Conservation (phyloP, 2,113 vertebrate genomes). For the Noctilio leporinus region DNA sequence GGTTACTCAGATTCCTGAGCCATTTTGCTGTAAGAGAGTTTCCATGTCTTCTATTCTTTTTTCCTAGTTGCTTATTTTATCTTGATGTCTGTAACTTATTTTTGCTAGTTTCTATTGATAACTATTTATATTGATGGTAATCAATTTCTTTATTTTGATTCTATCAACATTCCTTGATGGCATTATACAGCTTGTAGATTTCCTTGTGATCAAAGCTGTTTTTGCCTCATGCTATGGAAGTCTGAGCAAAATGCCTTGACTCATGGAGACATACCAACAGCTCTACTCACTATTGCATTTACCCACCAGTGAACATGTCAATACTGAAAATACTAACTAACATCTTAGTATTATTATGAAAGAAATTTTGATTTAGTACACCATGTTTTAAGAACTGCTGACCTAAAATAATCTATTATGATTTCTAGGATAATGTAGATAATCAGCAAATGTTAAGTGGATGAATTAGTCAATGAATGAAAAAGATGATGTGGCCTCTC, state of each 20-base stretch:
- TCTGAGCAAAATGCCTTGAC: conserved; percentile 77
- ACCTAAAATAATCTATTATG: neutral
- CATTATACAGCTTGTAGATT: conserved; percentile 83
- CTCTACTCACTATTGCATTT: neutral
- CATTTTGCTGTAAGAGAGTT: conserved; percentile 82
- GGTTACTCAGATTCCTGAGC: conserved; percentile 3
- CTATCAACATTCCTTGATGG: conserved; percentile 84
- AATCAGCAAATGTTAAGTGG: neutral
- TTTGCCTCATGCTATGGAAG: conserved; percentile 74
- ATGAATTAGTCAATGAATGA: neutral
- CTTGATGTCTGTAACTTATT: conserved; percentile 81
- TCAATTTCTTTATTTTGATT: conserved; percentile 86
- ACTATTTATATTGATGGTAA: conserved; percentile 87
- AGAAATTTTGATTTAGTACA: neutral
- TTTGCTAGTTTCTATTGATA: conserved; percentile 87
- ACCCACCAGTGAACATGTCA: neutral
- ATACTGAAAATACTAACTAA: neutral
- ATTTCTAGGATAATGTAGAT: too few relatives aligned
- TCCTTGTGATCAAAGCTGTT: conserved; percentile 82
- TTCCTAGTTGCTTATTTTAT: conserved; percentile 87
- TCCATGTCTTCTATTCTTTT: conserved; percentile 90
- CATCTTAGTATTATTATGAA: neutral
- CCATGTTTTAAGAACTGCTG: neutral
- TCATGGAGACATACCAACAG: neutral
- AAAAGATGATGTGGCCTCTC: neutral